Percentiles rank a stretch among this genome's conserved stretches.
These are phyloP conservation scores for Cyphomyrmex costatus DNA, from an alignment of 1,140 invertebrate species.

Conservation along the genomic window DNA sequence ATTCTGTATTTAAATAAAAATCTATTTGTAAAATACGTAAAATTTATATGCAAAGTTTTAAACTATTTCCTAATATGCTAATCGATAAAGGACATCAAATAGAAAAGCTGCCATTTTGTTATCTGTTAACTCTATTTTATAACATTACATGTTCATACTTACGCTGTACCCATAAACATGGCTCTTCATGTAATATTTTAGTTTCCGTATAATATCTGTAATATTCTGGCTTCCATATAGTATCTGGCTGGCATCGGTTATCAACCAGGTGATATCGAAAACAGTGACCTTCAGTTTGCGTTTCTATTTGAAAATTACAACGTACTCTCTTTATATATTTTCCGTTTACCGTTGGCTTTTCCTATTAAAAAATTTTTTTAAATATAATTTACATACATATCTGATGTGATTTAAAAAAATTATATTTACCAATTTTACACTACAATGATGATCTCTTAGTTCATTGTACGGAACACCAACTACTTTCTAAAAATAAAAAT, in stretches of 20 bases:
- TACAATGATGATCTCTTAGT: background rate
- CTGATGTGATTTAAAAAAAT: background rate
- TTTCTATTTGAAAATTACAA: slow-evolving; percentile 23
- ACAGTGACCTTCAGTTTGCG: slow-evolving; percentile 5
- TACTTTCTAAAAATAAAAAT: slow-evolving; percentile 21
- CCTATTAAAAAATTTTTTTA: slow-evolving; percentile 19
- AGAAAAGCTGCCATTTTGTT: background rate
- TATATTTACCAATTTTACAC: slow-evolving; percentile 43
- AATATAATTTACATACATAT: slow-evolving; percentile 16
- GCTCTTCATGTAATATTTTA: too few relatives aligned
- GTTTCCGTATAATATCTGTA: background rate
- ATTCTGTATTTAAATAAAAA: slow-evolving; percentile 9
- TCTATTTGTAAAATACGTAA: background rate
- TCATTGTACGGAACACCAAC: background rate
- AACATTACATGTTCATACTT: slow-evolving; percentile 2
- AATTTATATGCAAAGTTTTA: background rate
- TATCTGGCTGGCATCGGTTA: slow-evolving; percentile 2
- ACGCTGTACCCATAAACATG: slow-evolving; percentile 18
- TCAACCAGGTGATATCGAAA: background rate
- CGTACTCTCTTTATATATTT: background rate
- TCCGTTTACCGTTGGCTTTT: background rate
- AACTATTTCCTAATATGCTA: background rate
- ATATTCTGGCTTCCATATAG: slow-evolving; percentile 43
- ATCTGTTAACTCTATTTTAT: background rate
- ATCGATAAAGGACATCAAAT: background rate